phyloP scores from a whole-genome alignment of 2,888 invertebrate species.

The Aleiodes testaceus region DNA sequence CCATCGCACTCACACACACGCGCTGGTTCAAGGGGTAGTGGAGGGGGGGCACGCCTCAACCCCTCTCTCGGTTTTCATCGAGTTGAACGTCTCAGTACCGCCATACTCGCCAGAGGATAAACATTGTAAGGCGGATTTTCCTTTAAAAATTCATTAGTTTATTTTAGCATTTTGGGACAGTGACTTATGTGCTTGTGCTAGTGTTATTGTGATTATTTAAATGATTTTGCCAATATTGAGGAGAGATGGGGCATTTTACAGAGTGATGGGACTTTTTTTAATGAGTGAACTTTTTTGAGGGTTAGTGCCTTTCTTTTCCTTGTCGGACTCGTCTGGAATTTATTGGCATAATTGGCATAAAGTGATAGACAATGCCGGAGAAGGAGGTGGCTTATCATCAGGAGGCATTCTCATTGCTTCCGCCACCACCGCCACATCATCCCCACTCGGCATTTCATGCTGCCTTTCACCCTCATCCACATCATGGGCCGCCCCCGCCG shows the following conservation, averaged over 20 bases:
- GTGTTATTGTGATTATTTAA: no score
- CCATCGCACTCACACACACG: slow-evolving; percentile 39
- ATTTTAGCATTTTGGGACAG: background rate
- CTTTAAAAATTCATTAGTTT: no score
- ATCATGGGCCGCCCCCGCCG: slow-evolving; percentile 74
- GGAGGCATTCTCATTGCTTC: slow-evolving; percentile 72
- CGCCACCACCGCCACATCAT: slow-evolving; percentile 69
- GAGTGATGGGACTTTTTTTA: background rate
- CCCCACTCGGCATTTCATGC: slow-evolving; percentile 70
- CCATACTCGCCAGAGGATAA: slow-evolving; percentile 71
- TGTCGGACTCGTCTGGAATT: no score
- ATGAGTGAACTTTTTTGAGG: slow-evolving; percentile 4
- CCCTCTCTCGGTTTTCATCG: slow-evolving; percentile 44
- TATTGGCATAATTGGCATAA: slow-evolving; percentile 17
- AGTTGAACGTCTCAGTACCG: slow-evolving; percentile 66
- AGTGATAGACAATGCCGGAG: slow-evolving; percentile 73
- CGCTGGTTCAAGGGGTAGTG: background rate
- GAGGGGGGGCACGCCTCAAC: slow-evolving; percentile 47
- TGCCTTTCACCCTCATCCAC: slow-evolving; percentile 72
- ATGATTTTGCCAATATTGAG: no score
- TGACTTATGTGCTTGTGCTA: no score
- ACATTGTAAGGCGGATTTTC: slow-evolving; percentile 59
- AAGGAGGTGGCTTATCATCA: slow-evolving; percentile 78
- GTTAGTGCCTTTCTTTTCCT: no score
- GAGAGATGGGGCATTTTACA: no score